Conservation (phyloP, 2,797 vertebrate genomes). For the Gadopsis bispinosus region DNA sequence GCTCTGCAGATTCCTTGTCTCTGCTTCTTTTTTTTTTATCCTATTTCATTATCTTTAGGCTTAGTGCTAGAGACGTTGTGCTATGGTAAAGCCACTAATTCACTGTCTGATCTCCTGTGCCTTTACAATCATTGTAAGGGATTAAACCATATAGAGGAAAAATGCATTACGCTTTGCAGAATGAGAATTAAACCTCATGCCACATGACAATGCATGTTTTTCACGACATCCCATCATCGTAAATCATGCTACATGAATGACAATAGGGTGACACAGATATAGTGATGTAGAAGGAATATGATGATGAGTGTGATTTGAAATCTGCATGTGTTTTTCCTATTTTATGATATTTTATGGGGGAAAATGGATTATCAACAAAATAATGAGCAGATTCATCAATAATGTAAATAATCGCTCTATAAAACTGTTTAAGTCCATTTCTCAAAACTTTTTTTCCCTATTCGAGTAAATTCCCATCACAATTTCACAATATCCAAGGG, state of each 20-base stretch:
- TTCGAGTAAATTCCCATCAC: not conserved
- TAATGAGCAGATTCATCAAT: not conserved
- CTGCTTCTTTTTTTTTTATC: slow-evolving; percentile 47
- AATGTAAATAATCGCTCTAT: not conserved
- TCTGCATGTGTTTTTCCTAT: not conserved
- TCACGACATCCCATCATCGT: slow-evolving; percentile 1
- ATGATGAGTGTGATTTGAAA: not conserved
- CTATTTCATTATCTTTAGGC: slow-evolving; percentile 51
- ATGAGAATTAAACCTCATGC: slow-evolving; percentile 6
- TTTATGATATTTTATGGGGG: not conserved
- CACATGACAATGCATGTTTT: not conserved
- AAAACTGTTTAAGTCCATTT: not conserved
- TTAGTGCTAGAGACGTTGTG: slow-evolving; percentile 38
- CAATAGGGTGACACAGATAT: not conserved
- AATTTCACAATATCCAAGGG: not conserved
- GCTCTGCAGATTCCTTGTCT: slow-evolving; percentile 42
- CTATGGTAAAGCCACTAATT: slow-evolving; percentile 39
- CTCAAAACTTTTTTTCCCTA: not conserved
- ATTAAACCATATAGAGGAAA: slow-evolving; percentile 23
- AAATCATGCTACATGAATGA: not conserved
- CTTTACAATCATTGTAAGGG: slow-evolving; percentile 18
- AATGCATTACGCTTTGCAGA: slow-evolving; percentile 31
- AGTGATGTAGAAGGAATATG: not conserved
- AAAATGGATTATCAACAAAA: not conserved
- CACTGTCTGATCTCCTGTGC: slow-evolving; percentile 43